Base-by-base conservation (phyloP, 2,113 vertebrate species). In the Cricetomys ansorgei region DNA sequence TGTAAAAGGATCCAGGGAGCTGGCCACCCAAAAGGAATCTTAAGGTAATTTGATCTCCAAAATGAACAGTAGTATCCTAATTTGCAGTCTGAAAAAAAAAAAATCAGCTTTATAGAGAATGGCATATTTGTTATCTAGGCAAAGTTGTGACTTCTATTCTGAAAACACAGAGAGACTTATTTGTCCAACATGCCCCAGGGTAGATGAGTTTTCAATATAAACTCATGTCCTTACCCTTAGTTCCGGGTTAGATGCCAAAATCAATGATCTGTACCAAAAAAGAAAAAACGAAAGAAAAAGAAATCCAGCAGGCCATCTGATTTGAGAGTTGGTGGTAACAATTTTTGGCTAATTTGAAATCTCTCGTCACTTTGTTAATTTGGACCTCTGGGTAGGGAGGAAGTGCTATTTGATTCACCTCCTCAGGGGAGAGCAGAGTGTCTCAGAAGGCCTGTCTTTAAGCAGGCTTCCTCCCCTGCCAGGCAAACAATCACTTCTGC, bases 401-500 rank as follows among this genome's bases (percentile, higher is more conserved):
- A 29, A 65, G 57, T n/a, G n/a, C n/a, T 70, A 70, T 75, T 92
- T 64, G 21, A 4, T 72, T 84, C 81, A 65, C 16, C 45, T 95
- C 59, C 23, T 7, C 21, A 3, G 29, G 50, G 21, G 29, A 80
- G 48, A 93, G 92, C 0, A 5, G 40, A 83, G 34, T n/a, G 62
- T 23, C n/a, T 40, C 50, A 62, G 91, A 21, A 31, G 23, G 65
- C 50, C 89, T 93, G 29, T 85, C 91, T 92, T 97, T 57, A 62
- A 79, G 72, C 40, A 67, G 16, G 79, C 29, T 62, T 0, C 0
- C 88, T 12, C 81, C 59, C 11, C 40, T 75, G 43, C 43, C 64
- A 94, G 64, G 84, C 93, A 97, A 73, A 96, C 98, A 97, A 93
- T 98, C 97, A 97, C 70, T 13, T 93, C 2, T 9, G 70, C 70